Evolutionary conservation across 2,888 invertebrate species (phyloP), one percentile per base, ranked within the genome.

Genomic region (Amphipoea oculea): DNA sequence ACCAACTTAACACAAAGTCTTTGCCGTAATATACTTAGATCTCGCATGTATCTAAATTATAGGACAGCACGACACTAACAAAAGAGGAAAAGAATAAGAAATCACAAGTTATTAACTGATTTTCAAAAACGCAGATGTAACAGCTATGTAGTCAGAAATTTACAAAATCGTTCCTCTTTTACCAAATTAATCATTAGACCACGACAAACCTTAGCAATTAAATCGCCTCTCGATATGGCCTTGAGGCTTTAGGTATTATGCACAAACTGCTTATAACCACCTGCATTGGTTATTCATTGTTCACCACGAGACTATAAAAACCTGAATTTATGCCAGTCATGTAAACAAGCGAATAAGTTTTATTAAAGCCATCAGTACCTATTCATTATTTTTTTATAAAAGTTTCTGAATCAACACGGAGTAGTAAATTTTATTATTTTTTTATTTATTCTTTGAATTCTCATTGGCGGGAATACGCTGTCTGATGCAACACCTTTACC

Each of bases 361-460:
- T 60, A 75, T 60, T 73, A 60, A 60, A 73, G 57, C 57, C 45
- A 75, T 75, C 12, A 73, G 14, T 5, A n/a, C n/a, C n/a, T n/a
- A 73, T 73, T 75, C 3, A 60, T 72, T 14, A 0, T n/a, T 57
- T 73, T 57, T 17, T 60, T 17, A 23, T 11, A n/a, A 36, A 73
- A 12, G 4, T 23, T 6, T 42, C 72, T 72, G 60, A 36, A 29
- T 45, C 4, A 57, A 36, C 73, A 73, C 5, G 23, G 57, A 73
- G 73, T 48, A 14, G n/a, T 48, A 9, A 45, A 0, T 57, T 57
- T 57, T 57, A 20, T 20, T 17, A 0, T 54, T 54, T 20, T 54
- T 54, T 54, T 54, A 54, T 20, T 54, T 54, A 20, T 54, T 54
- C 20, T 60, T 17, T 62, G 36, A 63, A 36, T 20, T 17, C 20